These are phyloP conservation scores for Cephus sareptanus DNA, from an alignment of 2,888 invertebrate genomes.

Conservation along the genomic window DNA sequence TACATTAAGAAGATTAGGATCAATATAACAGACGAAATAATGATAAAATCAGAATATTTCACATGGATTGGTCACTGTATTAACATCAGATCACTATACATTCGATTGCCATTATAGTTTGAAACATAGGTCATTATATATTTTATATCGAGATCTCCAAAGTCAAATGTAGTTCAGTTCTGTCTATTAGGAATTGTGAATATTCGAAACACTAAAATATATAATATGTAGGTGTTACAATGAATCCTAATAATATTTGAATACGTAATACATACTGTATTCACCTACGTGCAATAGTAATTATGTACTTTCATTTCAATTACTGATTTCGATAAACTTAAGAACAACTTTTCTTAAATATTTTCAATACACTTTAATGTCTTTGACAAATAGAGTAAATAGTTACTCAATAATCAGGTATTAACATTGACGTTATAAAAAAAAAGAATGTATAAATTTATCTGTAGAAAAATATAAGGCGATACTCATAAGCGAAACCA, in stretches of 20 bases:
- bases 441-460: neutral
- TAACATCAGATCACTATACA: neutral
- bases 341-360: neutral
- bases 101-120: neutral
- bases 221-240: neutral
- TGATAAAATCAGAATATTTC: neutral
- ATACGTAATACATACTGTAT: neutral
- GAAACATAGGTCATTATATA: neutral
- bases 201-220: neutral
- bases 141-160: neutral
- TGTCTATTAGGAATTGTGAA: neutral
- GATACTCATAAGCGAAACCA: neutral
- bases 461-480: neutral
- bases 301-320: neutral
- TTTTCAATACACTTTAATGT: neutral
- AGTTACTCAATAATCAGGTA: neutral
- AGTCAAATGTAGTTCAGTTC: neutral
- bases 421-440: neutral
- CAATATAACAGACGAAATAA: neutral
- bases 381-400: neutral
- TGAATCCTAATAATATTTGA: neutral
- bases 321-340: neutral
- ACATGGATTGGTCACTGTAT: neutral
- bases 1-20: neutral
- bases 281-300: neutral